phyloP scores from a whole-genome alignment of 1,140 invertebrate species.

The Drosophila teissieri region DNA sequence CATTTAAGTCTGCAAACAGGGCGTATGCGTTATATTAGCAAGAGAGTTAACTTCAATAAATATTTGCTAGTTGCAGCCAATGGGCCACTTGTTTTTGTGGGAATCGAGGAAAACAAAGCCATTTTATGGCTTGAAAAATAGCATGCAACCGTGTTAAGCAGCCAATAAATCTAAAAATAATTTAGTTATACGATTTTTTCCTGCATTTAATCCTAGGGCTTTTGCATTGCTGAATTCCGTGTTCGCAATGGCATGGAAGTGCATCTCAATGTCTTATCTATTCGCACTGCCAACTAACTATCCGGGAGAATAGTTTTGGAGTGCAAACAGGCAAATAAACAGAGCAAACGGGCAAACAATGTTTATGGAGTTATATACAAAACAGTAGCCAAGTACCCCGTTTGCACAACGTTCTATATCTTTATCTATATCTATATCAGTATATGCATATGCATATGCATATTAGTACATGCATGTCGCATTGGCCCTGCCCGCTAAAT shows the following conservation, averaged over 20 bases:
- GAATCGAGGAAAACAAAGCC: background rate
- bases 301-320: background rate
- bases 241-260: background rate
- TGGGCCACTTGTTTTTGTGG: background rate
- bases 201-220: background rate
- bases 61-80: background rate
- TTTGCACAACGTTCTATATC: constrained; percentile 20
- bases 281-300: background rate
- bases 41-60: background rate
- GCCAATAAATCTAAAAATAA: constrained; percentile 3
- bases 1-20: background rate
- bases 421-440: background rate
- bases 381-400: constrained; percentile 33
- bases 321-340: constrained; percentile 11
- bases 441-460: background rate
- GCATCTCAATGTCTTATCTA: background rate
- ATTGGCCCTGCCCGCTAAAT: constrained; percentile 46
- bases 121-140: constrained; percentile 3
- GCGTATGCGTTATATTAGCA: background rate
- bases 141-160: background rate
- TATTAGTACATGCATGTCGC: constrained; percentile 5
- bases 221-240: background rate
- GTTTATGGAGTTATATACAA: constrained; percentile 34
- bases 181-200: background rate
- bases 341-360: constrained; percentile 8